Percentiles rank a stretch among this genome's conserved stretches.
These are phyloP conservation scores for Brachionus paranguensis DNA, from an alignment of 1,140 invertebrate genomes.

Conservation along the genomic window DNA sequence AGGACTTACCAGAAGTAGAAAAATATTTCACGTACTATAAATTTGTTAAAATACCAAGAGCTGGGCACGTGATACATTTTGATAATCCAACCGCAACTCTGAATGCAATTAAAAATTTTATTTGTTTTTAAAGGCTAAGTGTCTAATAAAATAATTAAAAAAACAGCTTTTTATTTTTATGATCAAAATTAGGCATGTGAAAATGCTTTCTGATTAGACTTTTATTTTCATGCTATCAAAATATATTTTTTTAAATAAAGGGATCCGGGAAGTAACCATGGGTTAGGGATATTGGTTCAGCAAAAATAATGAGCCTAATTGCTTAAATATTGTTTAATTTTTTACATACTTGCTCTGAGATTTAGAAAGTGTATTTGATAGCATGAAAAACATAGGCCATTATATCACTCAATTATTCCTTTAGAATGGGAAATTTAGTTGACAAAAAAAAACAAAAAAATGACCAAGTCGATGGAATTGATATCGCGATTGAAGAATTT, in stretches of 20 bases:
- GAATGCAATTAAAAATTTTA: slow-evolving; percentile 19
- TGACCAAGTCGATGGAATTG: not conserved
- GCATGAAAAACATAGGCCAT: no score
- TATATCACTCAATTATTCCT: no score
- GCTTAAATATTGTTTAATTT: no score
- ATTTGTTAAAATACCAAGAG: slow-evolving; percentile 12
- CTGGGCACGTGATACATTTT: slow-evolving; percentile 30
- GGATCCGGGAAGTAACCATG: no score
- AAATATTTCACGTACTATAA: slow-evolving; percentile 14
- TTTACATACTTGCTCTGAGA: no score
- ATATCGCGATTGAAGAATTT: not conserved
- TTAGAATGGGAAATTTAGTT: slow-evolving; percentile 3
- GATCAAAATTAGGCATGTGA: not conserved
- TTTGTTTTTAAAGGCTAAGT: not conserved
- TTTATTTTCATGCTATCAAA: no score
- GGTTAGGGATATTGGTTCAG: no score
- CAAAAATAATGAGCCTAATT: no score
- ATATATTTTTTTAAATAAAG: no score
- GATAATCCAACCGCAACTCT: slow-evolving; percentile 23
- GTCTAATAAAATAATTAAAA: not conserved
- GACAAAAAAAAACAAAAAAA: not conserved
- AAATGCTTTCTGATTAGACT: not conserved
- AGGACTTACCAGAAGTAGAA: not conserved
- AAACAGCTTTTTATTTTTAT: not conserved
- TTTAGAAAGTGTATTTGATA: no score